Conservation (phyloP, 1,140 invertebrate species). For the Araneus ventricosus region DNA sequence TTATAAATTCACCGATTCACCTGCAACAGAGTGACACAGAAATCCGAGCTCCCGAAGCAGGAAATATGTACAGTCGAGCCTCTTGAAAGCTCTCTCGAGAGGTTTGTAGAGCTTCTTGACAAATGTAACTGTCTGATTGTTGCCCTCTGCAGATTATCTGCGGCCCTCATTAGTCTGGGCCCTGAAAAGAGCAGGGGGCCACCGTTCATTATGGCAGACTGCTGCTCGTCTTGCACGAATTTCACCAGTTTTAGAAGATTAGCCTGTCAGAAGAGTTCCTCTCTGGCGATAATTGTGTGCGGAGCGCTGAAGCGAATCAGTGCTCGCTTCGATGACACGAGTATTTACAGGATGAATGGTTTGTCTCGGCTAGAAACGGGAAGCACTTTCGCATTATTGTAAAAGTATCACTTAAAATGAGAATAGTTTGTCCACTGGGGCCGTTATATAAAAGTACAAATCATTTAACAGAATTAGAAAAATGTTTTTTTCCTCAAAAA, state of each 20-base stretch:
- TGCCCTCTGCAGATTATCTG: conserved; percentile 30
- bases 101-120: conserved; percentile 37
- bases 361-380: not conserved
- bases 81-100: not conserved
- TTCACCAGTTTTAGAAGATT: conserved; percentile 30
- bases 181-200: conserved; percentile 14
- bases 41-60: not conserved
- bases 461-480: not conserved
- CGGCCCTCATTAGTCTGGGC: conserved; percentile 23
- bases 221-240: not conserved
- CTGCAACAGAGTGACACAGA: not conserved
- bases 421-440: not conserved
- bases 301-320: not conserved
- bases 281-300: not conserved
- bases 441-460: not conserved
- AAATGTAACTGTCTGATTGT: conserved; percentile 56
- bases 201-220: not conserved
- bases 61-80: not conserved
- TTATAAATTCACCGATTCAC: conserved; percentile 7
- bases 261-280: not conserved
- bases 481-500: not conserved
- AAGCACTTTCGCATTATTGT: not conserved
- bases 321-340: not conserved
- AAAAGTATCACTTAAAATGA: not conserved
- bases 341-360: not conserved